These are phyloP conservation scores for Araneus ventricosus DNA, from an alignment of 1,140 invertebrate genomes.

Conservation along the genomic window DNA sequence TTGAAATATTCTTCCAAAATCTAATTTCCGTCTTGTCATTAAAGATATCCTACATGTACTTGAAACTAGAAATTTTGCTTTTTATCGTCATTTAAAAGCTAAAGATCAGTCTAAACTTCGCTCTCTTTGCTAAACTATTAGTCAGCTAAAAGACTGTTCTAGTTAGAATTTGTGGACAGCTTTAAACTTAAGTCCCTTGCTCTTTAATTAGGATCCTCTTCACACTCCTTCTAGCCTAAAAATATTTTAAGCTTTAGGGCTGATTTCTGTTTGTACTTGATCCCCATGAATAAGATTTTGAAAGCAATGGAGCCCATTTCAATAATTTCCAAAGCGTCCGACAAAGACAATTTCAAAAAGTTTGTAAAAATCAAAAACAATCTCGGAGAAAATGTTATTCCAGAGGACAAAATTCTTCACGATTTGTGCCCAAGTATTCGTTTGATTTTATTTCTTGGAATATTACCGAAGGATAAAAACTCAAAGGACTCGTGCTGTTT, in stretches of 20 bases:
- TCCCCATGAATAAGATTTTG: not conserved
- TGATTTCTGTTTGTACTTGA: not conserved
- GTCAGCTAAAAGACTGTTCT: too few species aligned
- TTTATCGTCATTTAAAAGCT: not conserved
- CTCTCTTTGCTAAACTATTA: too few species aligned
- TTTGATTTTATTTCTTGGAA: slow-evolving; percentile 44
- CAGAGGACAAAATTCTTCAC: not conserved
- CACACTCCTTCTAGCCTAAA: too few species aligned
- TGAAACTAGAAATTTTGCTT: not conserved
- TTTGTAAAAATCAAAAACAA: not conserved
- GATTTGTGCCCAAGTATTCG: slow-evolving; percentile 55
- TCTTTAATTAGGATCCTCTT: too few species aligned
- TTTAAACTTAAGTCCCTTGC: too few species aligned
- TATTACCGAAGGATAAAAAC: not conserved
- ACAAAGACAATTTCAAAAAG: not conserved
- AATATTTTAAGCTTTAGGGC: too few species aligned
- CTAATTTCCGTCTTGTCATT: not conserved
- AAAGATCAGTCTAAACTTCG: too few species aligned
- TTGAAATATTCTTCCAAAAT: not conserved
- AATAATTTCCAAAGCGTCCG: not conserved
- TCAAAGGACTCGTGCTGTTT: not conserved
- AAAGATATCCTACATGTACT: too few species aligned
- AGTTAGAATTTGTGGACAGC: too few species aligned
- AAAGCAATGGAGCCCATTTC: not conserved
- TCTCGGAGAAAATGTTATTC: not conserved